Evolutionary conservation across 2,797 vertebrate species (phyloP).

Genomic region (Bovichtus variegatus): DNA sequence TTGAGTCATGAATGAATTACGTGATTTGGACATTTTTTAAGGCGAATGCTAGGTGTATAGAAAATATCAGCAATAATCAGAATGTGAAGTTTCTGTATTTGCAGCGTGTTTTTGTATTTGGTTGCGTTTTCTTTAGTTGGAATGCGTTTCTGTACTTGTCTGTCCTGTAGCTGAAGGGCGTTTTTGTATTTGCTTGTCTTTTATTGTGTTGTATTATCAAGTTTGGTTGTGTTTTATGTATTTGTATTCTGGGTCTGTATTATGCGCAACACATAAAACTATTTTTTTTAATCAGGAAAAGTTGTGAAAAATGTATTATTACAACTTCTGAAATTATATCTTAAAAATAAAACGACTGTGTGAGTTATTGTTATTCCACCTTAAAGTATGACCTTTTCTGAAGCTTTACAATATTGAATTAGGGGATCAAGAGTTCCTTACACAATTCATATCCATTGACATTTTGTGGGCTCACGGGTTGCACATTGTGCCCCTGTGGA

Average conservation of each 20-base stretch:
- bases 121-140: not conserved
- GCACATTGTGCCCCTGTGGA: slow-evolving; percentile 49
- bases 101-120: not conserved
- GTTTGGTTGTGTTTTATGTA: not conserved
- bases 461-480: slow-evolving; percentile 63
- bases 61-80: not conserved
- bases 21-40: not conserved
- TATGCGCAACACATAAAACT: too few species aligned
- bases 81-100: not conserved
- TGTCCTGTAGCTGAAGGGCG: too few species aligned
- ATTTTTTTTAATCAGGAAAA: too few species aligned
- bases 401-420: slow-evolving; percentile 63
- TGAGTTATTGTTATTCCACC: slow-evolving; percentile 22
- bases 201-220: too few species aligned
- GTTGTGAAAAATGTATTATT: not conserved
- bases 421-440: slow-evolving; percentile 65
- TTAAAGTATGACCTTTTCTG: slow-evolving; percentile 42
- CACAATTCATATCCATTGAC: slow-evolving; percentile 73
- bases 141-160: not conserved
- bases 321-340: not conserved
- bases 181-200: not conserved
- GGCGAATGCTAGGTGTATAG: not conserved
- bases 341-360: not conserved
- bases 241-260: not conserved
- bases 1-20: not conserved